These are phyloP conservation scores for Crenuchus spilurus DNA, from an alignment of 2,797 vertebrate genomes.

Conservation along the genomic window DNA sequence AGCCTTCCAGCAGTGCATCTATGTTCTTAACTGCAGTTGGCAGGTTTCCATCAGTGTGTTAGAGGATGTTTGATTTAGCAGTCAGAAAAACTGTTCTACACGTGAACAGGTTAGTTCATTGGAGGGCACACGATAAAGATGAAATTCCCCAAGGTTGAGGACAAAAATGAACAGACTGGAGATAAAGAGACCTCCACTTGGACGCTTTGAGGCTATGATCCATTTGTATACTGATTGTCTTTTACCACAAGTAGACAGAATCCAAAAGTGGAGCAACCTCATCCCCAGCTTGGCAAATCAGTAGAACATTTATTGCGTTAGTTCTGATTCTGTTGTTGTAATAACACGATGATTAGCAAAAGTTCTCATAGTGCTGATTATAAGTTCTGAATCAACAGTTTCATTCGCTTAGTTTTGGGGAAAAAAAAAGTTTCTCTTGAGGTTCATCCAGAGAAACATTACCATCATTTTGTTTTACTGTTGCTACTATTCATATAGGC, in stretches of 20 bases:
- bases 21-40: background rate
- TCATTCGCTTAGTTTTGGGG: background rate
- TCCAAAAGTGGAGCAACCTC: conserved; percentile 2
- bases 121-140: conserved; percentile 13
- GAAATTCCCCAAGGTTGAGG: conserved; percentile 11
- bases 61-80: conserved; percentile 25
- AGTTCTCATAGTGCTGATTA: conserved; percentile 41
- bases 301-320: conserved; percentile 43
- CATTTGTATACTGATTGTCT: conserved; percentile 20
- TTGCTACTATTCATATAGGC: background rate
- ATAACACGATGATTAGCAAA: conserved; percentile 50
- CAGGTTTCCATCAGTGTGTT: conserved; percentile 11
- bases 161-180: conserved; percentile 5
- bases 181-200: conserved; percentile 9
- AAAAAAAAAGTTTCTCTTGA: background rate
- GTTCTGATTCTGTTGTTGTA: conserved; percentile 35
- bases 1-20: conserved; percentile 27
- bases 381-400: background rate
- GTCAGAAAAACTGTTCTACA: conserved; percentile 15
- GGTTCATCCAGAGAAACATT: too few species aligned
- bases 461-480: background rate
- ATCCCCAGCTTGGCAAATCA: conserved; percentile 34
- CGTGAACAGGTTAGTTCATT: conserved; percentile 19
- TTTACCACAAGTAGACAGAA: conserved; percentile 10
- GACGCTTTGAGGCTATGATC: conserved; percentile 36